Evolutionary conservation across 1,140 invertebrate genomes (phyloP), one percentile per base, ranked within the genome.

Genomic region (Drosophila pseudoananassae): DNA sequence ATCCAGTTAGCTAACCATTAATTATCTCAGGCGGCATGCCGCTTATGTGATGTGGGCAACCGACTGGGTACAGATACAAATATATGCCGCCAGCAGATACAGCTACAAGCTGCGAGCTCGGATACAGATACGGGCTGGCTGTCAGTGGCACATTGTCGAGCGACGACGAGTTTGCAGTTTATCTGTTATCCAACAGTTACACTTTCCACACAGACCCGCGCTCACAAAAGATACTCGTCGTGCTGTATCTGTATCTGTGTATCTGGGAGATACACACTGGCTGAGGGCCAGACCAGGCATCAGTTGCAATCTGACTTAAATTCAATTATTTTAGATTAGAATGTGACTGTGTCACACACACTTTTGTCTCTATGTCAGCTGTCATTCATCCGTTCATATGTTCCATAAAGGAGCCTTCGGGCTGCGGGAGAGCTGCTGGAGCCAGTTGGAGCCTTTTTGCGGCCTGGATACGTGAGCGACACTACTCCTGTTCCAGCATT

Each of bases 251-350:
- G 65, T 65, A 50, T 63, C 73, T 84, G 60, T 71, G 65, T 65
- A 50, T 63, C 73, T 83, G 60, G 40, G 53, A 7, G 66, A 64
- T 72, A 71, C 63, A 74, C 52, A 60, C 20, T 23, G 1, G 38
- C 25, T 31, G 20, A 63, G 31, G 9, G 23, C 63, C 59, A 57
- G 33, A 29, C 69, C 53, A 77, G 77, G 83, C 83, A 88, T 88
- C 83, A 88, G 83, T 88, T 88, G 83, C 83, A 88, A 88, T 88
- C 83, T 88, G 79, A 88, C 83, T 88, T 88, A 84, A 88, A 88
- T 88, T 88, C 83, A 88, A 88, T 88, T 88, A 88, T 89, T 88
- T 88, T 88, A 88, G 83, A 88, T 88, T 88, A 88, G 84, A 88
- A 88, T 88, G 83, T 89, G 83, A 88, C 83, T 88, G 76, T 88